These are phyloP conservation scores for Zaprionus vittiger DNA, from an alignment of 1,140 invertebrate species.

Conservation along the genomic window DNA sequence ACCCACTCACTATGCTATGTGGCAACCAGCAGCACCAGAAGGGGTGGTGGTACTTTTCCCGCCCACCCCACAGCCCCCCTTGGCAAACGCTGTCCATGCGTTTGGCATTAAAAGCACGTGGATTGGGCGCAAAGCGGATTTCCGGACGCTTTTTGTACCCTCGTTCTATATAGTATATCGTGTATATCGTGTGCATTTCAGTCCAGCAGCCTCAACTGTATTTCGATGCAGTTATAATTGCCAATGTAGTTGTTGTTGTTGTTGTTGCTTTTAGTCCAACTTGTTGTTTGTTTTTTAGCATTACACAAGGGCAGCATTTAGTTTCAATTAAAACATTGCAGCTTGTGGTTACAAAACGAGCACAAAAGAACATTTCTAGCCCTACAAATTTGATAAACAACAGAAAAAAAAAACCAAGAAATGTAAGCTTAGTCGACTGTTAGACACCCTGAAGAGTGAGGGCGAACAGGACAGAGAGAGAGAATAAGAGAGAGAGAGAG, in stretches of 20 bases:
- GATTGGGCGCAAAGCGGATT: constrained; percentile 66
- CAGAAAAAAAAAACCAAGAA: constrained; percentile 5
- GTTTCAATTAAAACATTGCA: constrained; percentile 80
- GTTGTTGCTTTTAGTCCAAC: constrained; percentile 20
- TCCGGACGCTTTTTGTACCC: constrained; percentile 47
- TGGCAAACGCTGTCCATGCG: constrained; percentile 37
- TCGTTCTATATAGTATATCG: not conserved
- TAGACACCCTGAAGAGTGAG: not conserved
- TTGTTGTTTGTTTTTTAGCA: constrained; percentile 70
- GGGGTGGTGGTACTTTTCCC: no score
- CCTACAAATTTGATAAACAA: constrained; percentile 39
- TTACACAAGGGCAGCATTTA: constrained; percentile 75
- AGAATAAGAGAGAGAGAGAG: no score
- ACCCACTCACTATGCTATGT: constrained; percentile 5
- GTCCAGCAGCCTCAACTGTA: constrained; percentile 23
- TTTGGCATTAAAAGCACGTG: constrained; percentile 62
- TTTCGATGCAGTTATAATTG: constrained; percentile 47
- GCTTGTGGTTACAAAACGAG: constrained; percentile 63
- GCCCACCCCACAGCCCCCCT: not conserved
- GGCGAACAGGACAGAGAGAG: not conserved
- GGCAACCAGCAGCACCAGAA: no score
- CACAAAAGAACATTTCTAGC: constrained; percentile 42
- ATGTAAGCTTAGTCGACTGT: not conserved
- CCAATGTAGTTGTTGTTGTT: constrained; percentile 41
- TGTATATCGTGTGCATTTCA: constrained; percentile 33